phyloP scores from a whole-genome alignment of 1,140 invertebrate genomes.

The Chrysopa pallens region DNA sequence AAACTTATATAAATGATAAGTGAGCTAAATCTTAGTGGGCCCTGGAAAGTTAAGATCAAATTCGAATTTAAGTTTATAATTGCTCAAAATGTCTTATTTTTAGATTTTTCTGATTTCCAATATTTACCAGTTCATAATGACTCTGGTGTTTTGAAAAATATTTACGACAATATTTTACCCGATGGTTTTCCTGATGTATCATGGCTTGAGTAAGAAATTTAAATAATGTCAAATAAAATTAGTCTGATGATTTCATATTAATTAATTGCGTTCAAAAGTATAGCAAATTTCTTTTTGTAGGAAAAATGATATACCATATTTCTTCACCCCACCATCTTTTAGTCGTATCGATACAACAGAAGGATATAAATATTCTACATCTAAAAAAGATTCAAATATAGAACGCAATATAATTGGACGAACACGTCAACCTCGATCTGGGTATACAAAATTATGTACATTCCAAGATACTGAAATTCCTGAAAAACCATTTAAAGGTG shows the following conservation, averaged over 20 bases:
- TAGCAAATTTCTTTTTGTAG: conserved; percentile 20
- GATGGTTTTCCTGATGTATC: conserved; percentile 32
- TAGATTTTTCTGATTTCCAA: conserved; percentile 79
- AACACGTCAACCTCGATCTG: conserved; percentile 29
- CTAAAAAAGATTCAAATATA: conserved; percentile 18
- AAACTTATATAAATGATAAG: too few relatives aligned
- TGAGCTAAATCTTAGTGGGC: too few relatives aligned
- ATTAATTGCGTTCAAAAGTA: too few relatives aligned
- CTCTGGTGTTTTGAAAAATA: conserved; percentile 29
- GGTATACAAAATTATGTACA: conserved; percentile 31
- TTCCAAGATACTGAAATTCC: conserved; percentile 34
- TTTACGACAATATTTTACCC: conserved; percentile 49
- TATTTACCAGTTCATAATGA: conserved; percentile 45
- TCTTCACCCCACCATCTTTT: conserved; percentile 58
- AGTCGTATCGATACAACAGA: conserved; percentile 49
- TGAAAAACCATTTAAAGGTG: conserved; percentile 27
- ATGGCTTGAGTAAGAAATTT: conserved; percentile 33
- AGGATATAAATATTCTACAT: conserved; percentile 16
- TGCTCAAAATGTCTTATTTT: too few relatives aligned
- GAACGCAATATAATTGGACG: conserved; percentile 28
- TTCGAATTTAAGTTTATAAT: too few relatives aligned
- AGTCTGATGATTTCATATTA: too few relatives aligned
- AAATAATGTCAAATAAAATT: too few relatives aligned
- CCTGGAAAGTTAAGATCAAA: too few relatives aligned
- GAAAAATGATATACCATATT: conserved; percentile 36